Conservation (phyloP, 2,888 invertebrate genomes). For the Fragum sueziense region DNA sequence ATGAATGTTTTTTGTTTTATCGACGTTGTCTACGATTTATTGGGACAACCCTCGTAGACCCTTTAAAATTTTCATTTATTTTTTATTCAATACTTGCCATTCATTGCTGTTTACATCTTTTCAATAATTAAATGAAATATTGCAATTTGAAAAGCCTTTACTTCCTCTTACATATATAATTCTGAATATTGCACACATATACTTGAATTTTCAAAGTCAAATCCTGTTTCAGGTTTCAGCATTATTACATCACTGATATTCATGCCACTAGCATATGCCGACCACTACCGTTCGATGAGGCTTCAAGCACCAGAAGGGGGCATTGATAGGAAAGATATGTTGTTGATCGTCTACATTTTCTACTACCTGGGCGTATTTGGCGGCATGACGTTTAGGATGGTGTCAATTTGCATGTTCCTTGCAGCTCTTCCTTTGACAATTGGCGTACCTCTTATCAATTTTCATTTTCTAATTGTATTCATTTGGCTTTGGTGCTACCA, state of each 20-base stretch:
- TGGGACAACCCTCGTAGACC: no score
- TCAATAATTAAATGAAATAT: no score
- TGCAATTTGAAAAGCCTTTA: no score
- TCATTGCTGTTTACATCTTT: no score
- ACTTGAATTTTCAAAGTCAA: no score
- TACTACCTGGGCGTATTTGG: slow-evolving; percentile 5
- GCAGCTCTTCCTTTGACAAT: background rate
- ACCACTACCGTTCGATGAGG: slow-evolving; percentile 6
- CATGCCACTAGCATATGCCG: slow-evolving; percentile 9
- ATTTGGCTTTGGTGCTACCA: slow-evolving; percentile 4
- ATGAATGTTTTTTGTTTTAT: no score
- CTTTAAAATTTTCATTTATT: no score
- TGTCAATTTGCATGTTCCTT: slow-evolving; percentile 6
- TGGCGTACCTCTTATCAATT: background rate
- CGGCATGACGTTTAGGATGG: slow-evolving; percentile 8
- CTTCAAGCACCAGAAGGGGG: background rate
- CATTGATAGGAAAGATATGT: background rate
- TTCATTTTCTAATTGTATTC: background rate
- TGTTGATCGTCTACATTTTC: background rate
- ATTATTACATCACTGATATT: slow-evolving; percentile 6
- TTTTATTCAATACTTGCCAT: no score
- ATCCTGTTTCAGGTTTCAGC: background rate
- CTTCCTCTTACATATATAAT: no score
- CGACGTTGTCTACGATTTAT: no score
- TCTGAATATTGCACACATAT: no score